Conservation (phyloP, 2,797 vertebrate genomes). For the Delichon dasypus region DNA sequence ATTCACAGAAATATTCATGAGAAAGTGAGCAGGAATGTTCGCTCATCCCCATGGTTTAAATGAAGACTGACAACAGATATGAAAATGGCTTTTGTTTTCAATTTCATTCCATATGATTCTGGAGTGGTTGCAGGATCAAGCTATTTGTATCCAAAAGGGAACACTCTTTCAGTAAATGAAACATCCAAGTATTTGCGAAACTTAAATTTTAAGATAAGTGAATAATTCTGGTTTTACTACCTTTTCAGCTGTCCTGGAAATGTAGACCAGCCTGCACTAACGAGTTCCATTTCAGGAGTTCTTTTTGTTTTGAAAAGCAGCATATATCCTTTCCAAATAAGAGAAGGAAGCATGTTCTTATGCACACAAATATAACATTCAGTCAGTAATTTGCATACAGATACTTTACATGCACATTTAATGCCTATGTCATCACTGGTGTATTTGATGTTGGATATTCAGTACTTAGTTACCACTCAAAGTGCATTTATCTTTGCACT, state of each 20-base stretch:
- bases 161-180: constrained; percentile 26
- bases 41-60: constrained; percentile 33
- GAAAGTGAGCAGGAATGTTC: constrained; percentile 6
- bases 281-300: constrained; percentile 31
- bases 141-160: constrained; percentile 22
- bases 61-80: constrained; percentile 31
- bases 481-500: not conserved
- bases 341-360: not conserved
- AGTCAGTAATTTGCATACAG: not conserved
- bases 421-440: not conserved
- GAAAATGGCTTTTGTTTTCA: constrained; percentile 54
- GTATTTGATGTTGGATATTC: not conserved
- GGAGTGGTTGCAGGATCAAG: constrained; percentile 18
- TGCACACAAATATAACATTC: not conserved
- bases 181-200: constrained; percentile 21
- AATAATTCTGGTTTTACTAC: constrained; percentile 18
- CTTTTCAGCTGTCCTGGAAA: constrained; percentile 32
- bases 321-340: not conserved
- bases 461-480: not conserved
- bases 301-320: constrained; percentile 24
- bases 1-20: not conserved
- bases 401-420: not conserved
- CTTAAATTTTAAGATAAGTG: constrained; percentile 19
- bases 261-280: not conserved
- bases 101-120: constrained; percentile 36